Evolutionary conservation across 1,140 invertebrate genomes (phyloP), one percentile per base, ranked within the genome.

Genomic region (Mya arenaria): DNA sequence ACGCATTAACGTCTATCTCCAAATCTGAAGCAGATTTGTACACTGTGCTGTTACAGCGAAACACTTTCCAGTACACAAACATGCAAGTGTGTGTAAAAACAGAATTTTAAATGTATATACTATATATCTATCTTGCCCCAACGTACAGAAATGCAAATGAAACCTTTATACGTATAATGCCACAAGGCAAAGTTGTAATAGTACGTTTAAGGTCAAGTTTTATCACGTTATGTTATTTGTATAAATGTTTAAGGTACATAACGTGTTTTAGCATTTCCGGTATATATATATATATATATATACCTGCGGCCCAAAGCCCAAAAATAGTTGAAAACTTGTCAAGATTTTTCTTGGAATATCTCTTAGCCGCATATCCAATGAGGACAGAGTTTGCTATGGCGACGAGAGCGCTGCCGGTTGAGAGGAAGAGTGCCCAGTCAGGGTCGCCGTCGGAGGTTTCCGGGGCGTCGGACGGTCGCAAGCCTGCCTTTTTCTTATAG

Each of bases 401-500:
- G 0, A 80, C 41, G 13, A 80, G 30, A 15, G 41, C 66, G 17
- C 65, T 66, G 5, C 36, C 36, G 4, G 66, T 41, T n/a, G 77
- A 71, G 15, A 80, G 30, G 5, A 80, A 48, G 25, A 80, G 65
- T 13, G 77, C 41, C 77, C 77, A 80, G 23, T 37, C 48, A 1
- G 77, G 77, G 19, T 80, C 37, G 37, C 77, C 77, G 39, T 71
- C 39, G 17, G 65, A 56, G 3, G 77, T 80, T 41, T 80, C 77
- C 23, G 66, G 77, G 13, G 77, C 77, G 15, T 48, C 36, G 5
- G 77, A 80, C 3, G 77, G 77, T 58, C 77, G 36, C 37, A 80
- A 23, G 3, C 77, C 77, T 23, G 77, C 66, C 56, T 80, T 80
- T 28, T 80, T 80, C 65, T 80, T 80, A 65, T 62, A 80, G 52